Evolutionary conservation across 2,113 vertebrate species (phyloP).

Genomic region (Oophaga pumilio): DNA sequence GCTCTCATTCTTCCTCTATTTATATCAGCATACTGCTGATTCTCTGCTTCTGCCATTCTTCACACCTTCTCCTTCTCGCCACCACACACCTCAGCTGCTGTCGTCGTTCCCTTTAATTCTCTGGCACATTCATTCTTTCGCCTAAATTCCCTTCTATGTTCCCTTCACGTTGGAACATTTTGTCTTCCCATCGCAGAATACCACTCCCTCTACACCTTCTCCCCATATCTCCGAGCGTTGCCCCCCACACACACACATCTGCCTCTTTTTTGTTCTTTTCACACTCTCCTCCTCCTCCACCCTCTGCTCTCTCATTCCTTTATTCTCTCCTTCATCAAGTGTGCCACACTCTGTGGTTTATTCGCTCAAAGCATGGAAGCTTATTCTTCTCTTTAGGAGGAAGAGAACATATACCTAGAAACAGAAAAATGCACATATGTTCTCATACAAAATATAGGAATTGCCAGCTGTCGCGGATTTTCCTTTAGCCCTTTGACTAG

Average conservation of each 20-base stretch:
- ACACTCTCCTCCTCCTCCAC: conserved; percentile 26
- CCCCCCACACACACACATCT: neutral
- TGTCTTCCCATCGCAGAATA: conserved; percentile 22
- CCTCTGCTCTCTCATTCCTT: conserved; percentile 9
- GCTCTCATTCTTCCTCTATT: conserved; percentile 44
- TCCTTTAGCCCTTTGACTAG: neutral
- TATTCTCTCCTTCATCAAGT: conserved; percentile 7
- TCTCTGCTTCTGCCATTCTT: conserved; percentile 30
- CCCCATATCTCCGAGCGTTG: neutral
- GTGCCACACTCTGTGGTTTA: conserved; percentile 1
- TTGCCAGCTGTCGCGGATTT: neutral
- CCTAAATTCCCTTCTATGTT: conserved; percentile 12
- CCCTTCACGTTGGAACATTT: conserved; percentile 14
- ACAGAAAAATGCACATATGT: neutral
- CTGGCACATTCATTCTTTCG: conserved; percentile 5
- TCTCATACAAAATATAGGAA: neutral
- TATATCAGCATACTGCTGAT: conserved; percentile 46
- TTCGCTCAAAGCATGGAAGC: neutral
- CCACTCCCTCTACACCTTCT: conserved; percentile 6
- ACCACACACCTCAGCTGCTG: conserved; percentile 25
- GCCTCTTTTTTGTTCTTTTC: conserved; percentile 24
- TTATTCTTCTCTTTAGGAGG: neutral
- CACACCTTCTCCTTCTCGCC: conserved; percentile 36
- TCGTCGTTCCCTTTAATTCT: conserved; percentile 27
- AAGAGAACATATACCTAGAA: neutral